phyloP scores from a whole-genome alignment of 2,888 invertebrate species.

The Exocentrus adspersus region DNA sequence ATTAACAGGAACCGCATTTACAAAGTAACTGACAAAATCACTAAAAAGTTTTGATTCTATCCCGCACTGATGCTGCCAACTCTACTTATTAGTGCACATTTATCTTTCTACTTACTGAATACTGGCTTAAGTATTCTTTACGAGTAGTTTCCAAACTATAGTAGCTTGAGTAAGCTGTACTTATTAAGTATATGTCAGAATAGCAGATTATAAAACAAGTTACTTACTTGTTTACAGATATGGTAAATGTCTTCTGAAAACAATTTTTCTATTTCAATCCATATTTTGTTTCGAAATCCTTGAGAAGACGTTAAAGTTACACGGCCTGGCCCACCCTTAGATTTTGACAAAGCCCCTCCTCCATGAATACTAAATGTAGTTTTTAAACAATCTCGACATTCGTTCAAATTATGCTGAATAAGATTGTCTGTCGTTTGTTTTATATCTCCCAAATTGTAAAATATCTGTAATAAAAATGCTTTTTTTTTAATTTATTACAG shows the following conservation, averaged over 20 bases:
- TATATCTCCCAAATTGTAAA: conserved; percentile 61
- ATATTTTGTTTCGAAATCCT: conserved; percentile 75
- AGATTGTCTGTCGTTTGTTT: conserved; percentile 67
- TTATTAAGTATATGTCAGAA: too few relatives aligned
- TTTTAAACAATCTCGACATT: conserved; percentile 66
- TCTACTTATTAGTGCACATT: too few relatives aligned
- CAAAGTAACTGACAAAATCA: too few relatives aligned
- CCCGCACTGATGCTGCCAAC: too few relatives aligned
- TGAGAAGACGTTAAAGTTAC: conserved; percentile 63
- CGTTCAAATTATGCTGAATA: conserved; percentile 66
- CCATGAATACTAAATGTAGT: conserved; percentile 64
- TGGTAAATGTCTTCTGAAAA: conserved; percentile 80
- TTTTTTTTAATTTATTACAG: too few relatives aligned
- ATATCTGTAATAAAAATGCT: conserved; percentile 56
- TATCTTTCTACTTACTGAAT: too few relatives aligned
- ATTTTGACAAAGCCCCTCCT: conserved; percentile 45
- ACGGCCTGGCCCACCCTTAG: conserved; percentile 67
- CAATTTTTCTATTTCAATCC: conserved; percentile 89
- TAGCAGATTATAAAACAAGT: too few relatives aligned
- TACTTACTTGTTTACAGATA: conserved; percentile 74
- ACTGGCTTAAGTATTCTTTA: too few relatives aligned
- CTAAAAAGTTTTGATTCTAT: too few relatives aligned
- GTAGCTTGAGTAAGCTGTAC: too few relatives aligned
- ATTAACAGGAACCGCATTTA: too few relatives aligned
- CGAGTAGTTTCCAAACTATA: too few relatives aligned